Percentiles rank a stretch among this genome's conserved stretches.
Evolutionary conservation across 2,113 vertebrate species (phyloP).

Genomic region (Aegotheles bennettii): DNA sequence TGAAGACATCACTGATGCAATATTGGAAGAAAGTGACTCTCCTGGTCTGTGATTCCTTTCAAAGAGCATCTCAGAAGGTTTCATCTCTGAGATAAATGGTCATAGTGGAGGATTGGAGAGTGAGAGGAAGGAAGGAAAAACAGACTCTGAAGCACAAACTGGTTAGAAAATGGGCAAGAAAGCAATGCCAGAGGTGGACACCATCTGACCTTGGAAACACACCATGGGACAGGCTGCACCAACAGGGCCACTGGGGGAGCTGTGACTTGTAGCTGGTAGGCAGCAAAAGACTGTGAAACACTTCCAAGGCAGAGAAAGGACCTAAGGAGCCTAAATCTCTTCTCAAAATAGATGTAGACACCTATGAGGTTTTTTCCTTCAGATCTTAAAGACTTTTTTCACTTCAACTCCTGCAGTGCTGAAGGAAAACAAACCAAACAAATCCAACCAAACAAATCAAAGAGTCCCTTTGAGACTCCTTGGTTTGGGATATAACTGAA

Average conservation of each 20-base stretch:
- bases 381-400: background rate
- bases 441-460: background rate
- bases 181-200: background rate
- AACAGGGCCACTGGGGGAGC: fast-evolving
- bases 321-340: background rate
- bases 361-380: fast-evolving
- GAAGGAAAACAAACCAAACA: background rate
- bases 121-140: background rate
- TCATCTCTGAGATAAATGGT: background rate
- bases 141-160: background rate
- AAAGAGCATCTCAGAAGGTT: background rate
- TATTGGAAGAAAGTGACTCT: background rate
- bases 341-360: background rate
- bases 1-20: background rate
- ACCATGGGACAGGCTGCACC: background rate
- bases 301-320: background rate
- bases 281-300: background rate
- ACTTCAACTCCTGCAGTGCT: background rate
- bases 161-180: background rate
- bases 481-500: background rate
- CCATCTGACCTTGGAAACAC: background rate
- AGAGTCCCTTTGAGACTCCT: background rate
- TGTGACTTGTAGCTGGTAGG: background rate
- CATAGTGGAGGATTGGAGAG: background rate
- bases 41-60: background rate